Conservation (phyloP, 2,888 invertebrate species). For the Drosophila vallismaia region DNA sequence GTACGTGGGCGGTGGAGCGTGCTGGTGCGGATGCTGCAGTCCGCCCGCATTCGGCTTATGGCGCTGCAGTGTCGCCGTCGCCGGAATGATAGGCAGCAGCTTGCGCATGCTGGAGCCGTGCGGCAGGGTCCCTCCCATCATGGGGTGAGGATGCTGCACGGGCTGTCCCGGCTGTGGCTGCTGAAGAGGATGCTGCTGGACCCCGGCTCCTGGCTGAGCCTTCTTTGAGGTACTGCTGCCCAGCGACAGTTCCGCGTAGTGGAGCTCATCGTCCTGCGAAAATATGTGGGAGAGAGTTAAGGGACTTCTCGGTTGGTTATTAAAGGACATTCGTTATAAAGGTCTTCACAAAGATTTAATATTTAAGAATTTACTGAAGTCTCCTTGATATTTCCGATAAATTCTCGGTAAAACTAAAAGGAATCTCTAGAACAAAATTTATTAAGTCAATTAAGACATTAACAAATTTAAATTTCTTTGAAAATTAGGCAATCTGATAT, state of each 20-base stretch:
- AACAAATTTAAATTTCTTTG: slow-evolving; percentile 9
- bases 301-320: slow-evolving; percentile 61
- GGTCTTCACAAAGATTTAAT: neutral
- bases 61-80: slow-evolving; percentile 81
- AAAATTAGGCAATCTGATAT: slow-evolving; percentile 6
- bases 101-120: slow-evolving; percentile 81
- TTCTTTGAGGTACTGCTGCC: slow-evolving; percentile 53
- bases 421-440: neutral
- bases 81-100: slow-evolving; percentile 79
- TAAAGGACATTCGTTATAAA: slow-evolving; percentile 18
- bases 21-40: slow-evolving; percentile 70
- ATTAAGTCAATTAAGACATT: neutral
- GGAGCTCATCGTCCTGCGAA: slow-evolving; percentile 82
- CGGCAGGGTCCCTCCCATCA: slow-evolving; percentile 74
- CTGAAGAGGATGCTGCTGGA: slow-evolving; percentile 35
- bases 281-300: neutral
- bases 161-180: slow-evolving; percentile 38
- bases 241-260: slow-evolving; percentile 83
- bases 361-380: neutral
- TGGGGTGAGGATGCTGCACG: slow-evolving; percentile 47
- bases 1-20: slow-evolving; percentile 81
- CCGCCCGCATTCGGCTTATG: slow-evolving; percentile 78
- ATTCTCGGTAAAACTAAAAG: neutral
- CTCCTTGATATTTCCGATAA: neutral
- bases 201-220: slow-evolving; percentile 40